Conservation (phyloP, 2,113 vertebrate species). For the Calcarius ornatus region DNA sequence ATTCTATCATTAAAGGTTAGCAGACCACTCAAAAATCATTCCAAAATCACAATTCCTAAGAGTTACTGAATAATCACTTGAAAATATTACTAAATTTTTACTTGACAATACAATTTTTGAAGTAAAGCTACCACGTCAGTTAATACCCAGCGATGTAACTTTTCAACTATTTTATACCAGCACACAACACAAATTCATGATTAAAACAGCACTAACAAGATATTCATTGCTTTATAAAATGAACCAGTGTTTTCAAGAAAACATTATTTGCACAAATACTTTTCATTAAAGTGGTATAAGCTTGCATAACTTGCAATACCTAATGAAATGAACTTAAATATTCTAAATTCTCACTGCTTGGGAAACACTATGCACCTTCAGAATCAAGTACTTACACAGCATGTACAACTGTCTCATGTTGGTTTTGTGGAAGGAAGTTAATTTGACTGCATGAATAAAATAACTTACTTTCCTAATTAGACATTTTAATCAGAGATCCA, state of each 20-base stretch:
- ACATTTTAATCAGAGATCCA: conserved; percentile 65
- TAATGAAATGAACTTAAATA: conserved; percentile 1
- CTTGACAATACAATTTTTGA: neutral
- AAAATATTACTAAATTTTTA: neutral
- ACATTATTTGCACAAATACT: conserved; percentile 41
- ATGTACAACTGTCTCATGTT: conserved; percentile 1
- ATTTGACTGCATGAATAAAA: conserved; percentile 68
- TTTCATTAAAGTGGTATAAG: conserved; percentile 13
- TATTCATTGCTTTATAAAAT: neutral
- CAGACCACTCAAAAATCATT: neutral
- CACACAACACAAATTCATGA: neutral
- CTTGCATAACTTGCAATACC: neutral
- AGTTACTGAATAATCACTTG: neutral
- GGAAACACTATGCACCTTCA: neutral
- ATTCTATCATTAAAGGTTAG: neutral
- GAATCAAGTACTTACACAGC: conserved; percentile 24
- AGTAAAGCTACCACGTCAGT: neutral
- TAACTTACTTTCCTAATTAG: conserved; percentile 64
- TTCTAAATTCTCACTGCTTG: neutral
- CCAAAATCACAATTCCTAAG: neutral
- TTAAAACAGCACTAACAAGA: neutral
- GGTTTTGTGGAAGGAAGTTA: conserved; percentile 51
- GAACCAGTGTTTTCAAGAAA: conserved; percentile 19
- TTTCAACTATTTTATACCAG: neutral
- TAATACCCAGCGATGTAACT: neutral